Percentiles rank a stretch among this genome's conserved stretches.
These are phyloP conservation scores for Podarcis siculus DNA, from an alignment of 2,797 vertebrate species.

Conservation along the genomic window DNA sequence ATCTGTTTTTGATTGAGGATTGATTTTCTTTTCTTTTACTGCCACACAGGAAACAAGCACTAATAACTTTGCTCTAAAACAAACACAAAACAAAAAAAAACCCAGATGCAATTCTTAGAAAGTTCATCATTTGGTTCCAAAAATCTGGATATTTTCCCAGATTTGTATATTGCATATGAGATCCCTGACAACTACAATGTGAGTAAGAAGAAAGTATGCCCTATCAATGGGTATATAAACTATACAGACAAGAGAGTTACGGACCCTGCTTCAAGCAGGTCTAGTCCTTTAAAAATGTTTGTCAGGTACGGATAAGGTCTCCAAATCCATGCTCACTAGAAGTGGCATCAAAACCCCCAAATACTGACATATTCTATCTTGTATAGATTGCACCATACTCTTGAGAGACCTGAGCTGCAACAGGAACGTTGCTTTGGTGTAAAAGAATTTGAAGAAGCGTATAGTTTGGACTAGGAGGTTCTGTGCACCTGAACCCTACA, in stretches of 20 bases:
- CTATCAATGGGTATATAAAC: neutral
- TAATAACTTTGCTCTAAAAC: neutral
- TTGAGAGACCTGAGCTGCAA: neutral
- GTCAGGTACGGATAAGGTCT: neutral
- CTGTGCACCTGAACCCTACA: neutral
- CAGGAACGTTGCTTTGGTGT: neutral
- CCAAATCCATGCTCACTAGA: neutral
- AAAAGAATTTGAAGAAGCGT: neutral
- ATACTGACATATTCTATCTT: conserved; percentile 13
- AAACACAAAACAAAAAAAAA: no score
- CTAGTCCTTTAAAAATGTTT: neutral
- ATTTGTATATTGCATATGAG: conserved; percentile 30
- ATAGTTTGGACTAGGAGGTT: neutral
- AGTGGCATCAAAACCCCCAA: neutral
- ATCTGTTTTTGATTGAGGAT: neutral
- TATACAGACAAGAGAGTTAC: neutral
- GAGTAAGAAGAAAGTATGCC: neutral
- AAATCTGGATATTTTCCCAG: conserved; percentile 17
- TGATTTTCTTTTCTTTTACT: neutral
- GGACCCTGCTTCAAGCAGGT: neutral
- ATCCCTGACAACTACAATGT: conserved; percentile 11
- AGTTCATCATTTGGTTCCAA: conserved; percentile 19
- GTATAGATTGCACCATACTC: neutral
- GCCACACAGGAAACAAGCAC: conserved; percentile 2
- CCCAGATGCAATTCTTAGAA: neutral